Base-by-base conservation (phyloP, 2,888 invertebrate species). In the Eudasyphora cyanicolor region DNA sequence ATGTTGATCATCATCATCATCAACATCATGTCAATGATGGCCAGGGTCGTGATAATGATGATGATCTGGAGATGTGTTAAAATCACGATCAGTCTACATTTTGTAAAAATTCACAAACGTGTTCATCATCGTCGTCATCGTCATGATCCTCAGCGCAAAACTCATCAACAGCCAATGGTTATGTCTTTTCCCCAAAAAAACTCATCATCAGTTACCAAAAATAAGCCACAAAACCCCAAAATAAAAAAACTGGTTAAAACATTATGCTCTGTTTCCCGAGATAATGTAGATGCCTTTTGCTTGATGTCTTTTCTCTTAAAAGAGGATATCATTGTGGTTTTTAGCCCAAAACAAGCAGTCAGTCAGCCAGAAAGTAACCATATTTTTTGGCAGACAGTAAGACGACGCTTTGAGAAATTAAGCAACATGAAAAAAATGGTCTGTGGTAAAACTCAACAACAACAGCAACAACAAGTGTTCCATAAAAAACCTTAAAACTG, bases 331-430 rank as follows among this genome's bases (percentile, higher is more conserved):
- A 84, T 81, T 67, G 67, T 17, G 67, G 76, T 84, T 84, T 84
- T 77, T 45, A 78, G 81, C 64, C 78, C 76, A 14, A 62, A 19
- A n/a, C 51, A 54, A 17, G 17, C 32, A 62, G n/a, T 19, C 29
- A 62, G 5, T 1, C 62, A 62, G 2, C 17, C 49, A 17, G 4
- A 29, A 35, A 38, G 19, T 10, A 75, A 24, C 5, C 51, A 78
- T 76, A 70, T 79, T 57, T 74, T 80, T 81, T 84, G 84, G 81
- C 84, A 84, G 84, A 84, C 84, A 84, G 78, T 29, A 74, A 84
- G 84, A 84, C 83, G 83, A 60, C 67, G 67, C 35, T 67, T 21
- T n/a, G 67, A 67, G 38, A 67, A 67, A 64, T 64, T 62, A 60
- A 62, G 38, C 21, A 64, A 64, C 6, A 35, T 21, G 24, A 21